Conservation (phyloP, 2,888 invertebrate genomes). For the Protophormia terraenovae region DNA sequence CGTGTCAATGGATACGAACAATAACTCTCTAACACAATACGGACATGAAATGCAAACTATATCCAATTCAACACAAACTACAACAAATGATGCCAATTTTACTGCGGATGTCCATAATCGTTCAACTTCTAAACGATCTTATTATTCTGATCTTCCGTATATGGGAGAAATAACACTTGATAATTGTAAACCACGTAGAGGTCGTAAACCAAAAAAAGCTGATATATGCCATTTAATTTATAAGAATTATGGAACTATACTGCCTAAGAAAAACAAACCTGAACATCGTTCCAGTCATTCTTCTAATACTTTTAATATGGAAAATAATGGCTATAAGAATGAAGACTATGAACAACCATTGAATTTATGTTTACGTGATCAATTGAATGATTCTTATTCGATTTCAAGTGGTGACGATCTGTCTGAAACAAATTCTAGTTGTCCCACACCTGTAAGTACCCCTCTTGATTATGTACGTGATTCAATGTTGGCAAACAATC, state of each 20-base stretch:
- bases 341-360: conserved; percentile 86
- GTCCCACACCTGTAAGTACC: conserved; percentile 74
- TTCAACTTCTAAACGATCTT: conserved; percentile 72
- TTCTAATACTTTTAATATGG: background rate
- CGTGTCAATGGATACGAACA: conserved; percentile 16
- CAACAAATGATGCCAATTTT: background rate
- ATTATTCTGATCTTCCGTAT: conserved; percentile 92
- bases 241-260: conserved; percentile 94
- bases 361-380: conserved; percentile 91
- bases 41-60: background rate
- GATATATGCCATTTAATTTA: conserved; percentile 95
- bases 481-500: conserved; percentile 72
- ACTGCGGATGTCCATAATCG: background rate
- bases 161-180: conserved; percentile 96
- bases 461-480: conserved; percentile 71
- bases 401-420: conserved; percentile 78
- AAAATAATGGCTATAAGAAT: conserved; percentile 72
- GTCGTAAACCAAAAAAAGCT: conserved; percentile 94
- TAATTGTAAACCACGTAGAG: conserved; percentile 92
- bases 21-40: conserved; percentile 8
- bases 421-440: conserved; percentile 55
- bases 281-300: background rate
- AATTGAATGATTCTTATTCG: conserved; percentile 74
- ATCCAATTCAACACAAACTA: background rate
- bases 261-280: conserved; percentile 84